A percentile compares a stretch with the other conserved stretches of the same genome.
Evolutionary conservation across 2,797 vertebrate genomes (phyloP).

Genomic region (Syndactyla subalaris): DNA sequence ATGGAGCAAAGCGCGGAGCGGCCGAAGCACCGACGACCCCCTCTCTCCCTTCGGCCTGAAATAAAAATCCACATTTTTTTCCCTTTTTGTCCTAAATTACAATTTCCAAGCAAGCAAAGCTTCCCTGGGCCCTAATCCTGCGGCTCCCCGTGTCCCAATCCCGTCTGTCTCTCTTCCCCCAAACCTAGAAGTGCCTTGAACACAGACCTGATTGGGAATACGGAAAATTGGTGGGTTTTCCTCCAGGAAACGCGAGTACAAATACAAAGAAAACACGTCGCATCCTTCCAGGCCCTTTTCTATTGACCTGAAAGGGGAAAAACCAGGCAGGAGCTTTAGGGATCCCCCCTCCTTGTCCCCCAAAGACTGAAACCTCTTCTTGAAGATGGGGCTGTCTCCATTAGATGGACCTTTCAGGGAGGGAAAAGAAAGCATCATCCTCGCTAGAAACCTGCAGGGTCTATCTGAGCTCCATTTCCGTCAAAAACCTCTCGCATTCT

Average conservation of each 20-base stretch:
- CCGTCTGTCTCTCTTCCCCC: too few relatives aligned
- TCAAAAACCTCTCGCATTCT: background rate
- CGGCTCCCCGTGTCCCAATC: accelerated
- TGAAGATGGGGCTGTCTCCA: background rate
- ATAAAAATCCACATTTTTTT: accelerated
- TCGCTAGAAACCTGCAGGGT: background rate
- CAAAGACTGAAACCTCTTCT: background rate
- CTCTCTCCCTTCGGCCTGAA: background rate
- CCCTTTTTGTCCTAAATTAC: background rate
- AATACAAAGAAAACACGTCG: background rate
- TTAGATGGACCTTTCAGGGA: background rate
- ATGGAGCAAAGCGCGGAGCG: conserved; percentile 17
- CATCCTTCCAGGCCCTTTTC: background rate
- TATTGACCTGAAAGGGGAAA: background rate
- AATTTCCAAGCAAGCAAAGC: background rate
- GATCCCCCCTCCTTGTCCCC: accelerated
- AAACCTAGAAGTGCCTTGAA: background rate
- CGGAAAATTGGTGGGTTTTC: background rate
- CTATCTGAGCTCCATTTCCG: background rate
- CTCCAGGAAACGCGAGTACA: background rate
- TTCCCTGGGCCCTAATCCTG: background rate
- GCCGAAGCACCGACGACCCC: background rate
- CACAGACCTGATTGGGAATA: background rate
- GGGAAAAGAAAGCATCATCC: background rate
- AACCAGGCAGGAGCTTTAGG: background rate